Percentiles rank a stretch among this genome's conserved stretches.
Evolutionary conservation across 2,888 invertebrate species (phyloP).

Genomic region (Heliconius hortense): DNA sequence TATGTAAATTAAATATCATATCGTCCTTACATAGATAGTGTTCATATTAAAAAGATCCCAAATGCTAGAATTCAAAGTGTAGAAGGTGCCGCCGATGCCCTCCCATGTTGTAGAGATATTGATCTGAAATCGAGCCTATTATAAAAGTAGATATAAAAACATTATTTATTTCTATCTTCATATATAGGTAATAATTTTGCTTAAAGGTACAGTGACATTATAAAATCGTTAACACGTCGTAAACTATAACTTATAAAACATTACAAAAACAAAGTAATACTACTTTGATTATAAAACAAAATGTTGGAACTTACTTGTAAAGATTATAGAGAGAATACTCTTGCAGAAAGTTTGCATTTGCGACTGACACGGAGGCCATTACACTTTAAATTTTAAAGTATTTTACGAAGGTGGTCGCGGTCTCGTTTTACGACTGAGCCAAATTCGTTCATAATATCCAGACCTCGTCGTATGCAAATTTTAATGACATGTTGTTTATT

Average conservation of each 20-base stretch:
- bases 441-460: conserved; percentile 56
- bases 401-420: conserved; percentile 55
- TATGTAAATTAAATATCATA: not conserved
- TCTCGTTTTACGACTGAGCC: conserved; percentile 56
- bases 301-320: not conserved
- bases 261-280: not conserved
- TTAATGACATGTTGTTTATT: conserved; percentile 66
- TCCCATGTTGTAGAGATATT: conserved; percentile 38
- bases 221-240: not conserved
- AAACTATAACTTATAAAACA: not conserved
- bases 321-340: not conserved
- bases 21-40: conserved; percentile 25
- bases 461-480: conserved; percentile 68
- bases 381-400: conserved; percentile 50
- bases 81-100: conserved; percentile 37
- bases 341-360: conserved; percentile 9
- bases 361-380: conserved; percentile 47
- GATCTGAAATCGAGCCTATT: conserved; percentile 37
- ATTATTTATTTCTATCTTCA: not conserved
- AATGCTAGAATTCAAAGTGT: conserved; percentile 30
- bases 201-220: not conserved
- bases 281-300: conserved; percentile 9
- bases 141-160: conserved; percentile 17
- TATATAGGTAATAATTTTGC: not conserved
- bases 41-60: conserved; percentile 37